These are phyloP conservation scores for Apamea epomidion DNA, from an alignment of 2,888 invertebrate genomes.

Conservation along the genomic window DNA sequence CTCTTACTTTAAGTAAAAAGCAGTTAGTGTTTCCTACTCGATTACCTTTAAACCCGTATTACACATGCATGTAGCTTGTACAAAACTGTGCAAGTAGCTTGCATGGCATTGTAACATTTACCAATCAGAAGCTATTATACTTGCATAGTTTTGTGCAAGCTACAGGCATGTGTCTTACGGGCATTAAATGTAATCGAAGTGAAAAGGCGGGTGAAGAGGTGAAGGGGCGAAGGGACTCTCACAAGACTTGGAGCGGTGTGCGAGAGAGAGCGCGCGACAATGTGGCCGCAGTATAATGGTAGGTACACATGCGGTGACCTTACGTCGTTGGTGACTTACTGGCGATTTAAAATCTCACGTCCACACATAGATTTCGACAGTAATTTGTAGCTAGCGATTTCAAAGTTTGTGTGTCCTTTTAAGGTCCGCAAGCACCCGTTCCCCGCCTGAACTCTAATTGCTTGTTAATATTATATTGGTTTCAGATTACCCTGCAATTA, in stretches of 20 bases:
- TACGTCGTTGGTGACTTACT: background rate
- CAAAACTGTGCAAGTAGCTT: background rate
- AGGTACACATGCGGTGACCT: background rate
- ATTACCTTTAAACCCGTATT: background rate
- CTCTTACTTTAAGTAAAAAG: background rate
- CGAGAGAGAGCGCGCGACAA: background rate
- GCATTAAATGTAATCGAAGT: background rate
- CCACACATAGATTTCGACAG: background rate
- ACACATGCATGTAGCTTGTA: background rate
- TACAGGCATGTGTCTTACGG: background rate
- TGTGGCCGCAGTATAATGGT: no score
- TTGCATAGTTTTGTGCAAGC: background rate
- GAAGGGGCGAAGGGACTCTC: background rate
- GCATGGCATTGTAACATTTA: background rate
- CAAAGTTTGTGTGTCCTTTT: background rate
- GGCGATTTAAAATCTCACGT: background rate
- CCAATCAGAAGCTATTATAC: background rate
- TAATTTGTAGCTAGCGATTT: background rate
- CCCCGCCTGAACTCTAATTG: background rate
- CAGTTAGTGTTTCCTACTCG: background rate
- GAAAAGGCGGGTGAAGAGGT: background rate
- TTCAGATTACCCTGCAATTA: conserved; percentile 77
- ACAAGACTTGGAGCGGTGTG: background rate
- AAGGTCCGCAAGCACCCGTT: background rate
- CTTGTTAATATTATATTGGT: background rate